These are phyloP conservation scores for Aurelia sp. DNA, from an alignment of 30 jellyfish, hydroid and myxozoan genomes.

Conservation along the genomic window DNA sequence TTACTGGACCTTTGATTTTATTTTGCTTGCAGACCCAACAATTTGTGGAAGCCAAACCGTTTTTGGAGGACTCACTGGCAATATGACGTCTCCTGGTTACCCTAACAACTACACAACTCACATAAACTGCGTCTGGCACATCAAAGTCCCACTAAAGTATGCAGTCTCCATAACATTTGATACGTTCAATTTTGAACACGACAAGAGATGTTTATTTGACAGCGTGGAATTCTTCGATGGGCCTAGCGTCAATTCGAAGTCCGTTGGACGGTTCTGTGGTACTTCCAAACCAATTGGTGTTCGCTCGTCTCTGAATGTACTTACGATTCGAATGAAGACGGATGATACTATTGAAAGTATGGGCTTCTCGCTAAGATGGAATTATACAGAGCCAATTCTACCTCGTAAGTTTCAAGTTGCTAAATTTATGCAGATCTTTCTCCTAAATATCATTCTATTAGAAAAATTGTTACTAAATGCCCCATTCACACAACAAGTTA, in stretches of 20 bases:
- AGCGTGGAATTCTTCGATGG: constrained; percentile 84
- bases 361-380: constrained; percentile 89
- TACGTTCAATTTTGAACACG: constrained; percentile 72
- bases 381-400: constrained; percentile 49
- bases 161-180: constrained; percentile 78
- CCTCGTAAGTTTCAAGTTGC: constrained; percentile 65
- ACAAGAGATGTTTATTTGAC: constrained; percentile 76
- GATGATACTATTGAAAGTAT: constrained; percentile 56
- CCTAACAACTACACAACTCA: constrained; percentile 73
- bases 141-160: constrained; percentile 67
- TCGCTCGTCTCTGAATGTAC: constrained; percentile 42
- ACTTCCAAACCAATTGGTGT: constrained; percentile 46
- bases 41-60: constrained; percentile 70
- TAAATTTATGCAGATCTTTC: too few species aligned
- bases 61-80: constrained; percentile 50
- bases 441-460: too few species aligned
- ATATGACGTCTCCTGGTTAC: constrained; percentile 61
- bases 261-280: constrained; percentile 67
- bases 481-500: too few species aligned
- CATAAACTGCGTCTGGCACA: constrained; percentile 83
- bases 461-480: too few species aligned
- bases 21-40: constrained; percentile 43
- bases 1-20: too few species aligned
- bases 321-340: constrained; percentile 73
- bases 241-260: constrained; percentile 33